Evolutionary conservation across 1,140 invertebrate species (phyloP).

Genomic region (Anadara kagoshimensis): DNA sequence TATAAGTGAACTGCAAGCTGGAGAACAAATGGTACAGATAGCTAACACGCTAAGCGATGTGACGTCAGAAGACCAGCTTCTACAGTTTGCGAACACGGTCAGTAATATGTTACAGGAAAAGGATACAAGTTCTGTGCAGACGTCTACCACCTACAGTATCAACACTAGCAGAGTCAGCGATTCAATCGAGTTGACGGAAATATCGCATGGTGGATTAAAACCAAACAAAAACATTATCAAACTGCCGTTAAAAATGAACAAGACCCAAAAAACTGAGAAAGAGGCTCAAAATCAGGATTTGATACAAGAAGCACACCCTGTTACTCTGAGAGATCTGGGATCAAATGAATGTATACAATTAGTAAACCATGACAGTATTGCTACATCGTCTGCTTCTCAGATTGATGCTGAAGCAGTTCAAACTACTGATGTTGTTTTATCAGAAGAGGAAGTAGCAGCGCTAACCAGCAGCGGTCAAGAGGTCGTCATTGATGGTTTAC

Average conservation of each 20-base stretch:
- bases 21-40: conserved; percentile 25
- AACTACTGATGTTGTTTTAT: not conserved
- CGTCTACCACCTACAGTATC: not conserved
- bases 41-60: conserved; percentile 13
- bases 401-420: not conserved
- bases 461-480: conserved; percentile 20
- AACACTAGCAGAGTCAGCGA: not conserved
- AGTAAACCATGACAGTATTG: not conserved
- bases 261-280: not conserved
- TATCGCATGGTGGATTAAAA: no score
- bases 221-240: not conserved
- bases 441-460: not conserved
- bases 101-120: no score
- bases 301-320: not conserved
- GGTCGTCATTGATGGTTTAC: conserved; percentile 34
- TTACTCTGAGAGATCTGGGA: not conserved
- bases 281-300: not conserved
- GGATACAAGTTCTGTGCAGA: no score
- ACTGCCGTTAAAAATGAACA: not conserved
- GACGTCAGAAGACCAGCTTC: conserved; percentile 3
- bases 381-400: not conserved
- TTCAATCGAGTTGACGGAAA: no score
- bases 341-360: conserved; percentile 7
- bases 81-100: conserved; percentile 6
- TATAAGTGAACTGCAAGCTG: conserved; percentile 15